These are phyloP conservation scores for Gasteruption jaculator DNA, from an alignment of 2,888 invertebrate genomes.

Conservation along the genomic window DNA sequence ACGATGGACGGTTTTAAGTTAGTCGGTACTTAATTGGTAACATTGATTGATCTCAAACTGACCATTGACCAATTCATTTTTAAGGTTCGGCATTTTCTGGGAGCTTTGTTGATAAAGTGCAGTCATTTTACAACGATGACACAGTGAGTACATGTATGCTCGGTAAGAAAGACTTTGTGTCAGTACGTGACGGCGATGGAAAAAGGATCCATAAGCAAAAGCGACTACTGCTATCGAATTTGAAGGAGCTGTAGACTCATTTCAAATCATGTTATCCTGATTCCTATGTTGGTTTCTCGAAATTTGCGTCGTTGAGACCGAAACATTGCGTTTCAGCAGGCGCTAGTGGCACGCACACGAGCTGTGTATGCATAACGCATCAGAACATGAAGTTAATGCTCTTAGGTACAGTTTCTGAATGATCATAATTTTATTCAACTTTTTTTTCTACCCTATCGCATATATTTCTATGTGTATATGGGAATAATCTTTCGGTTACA, in stretches of 20 bases:
- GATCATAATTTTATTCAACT: background rate
- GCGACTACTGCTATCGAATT: constrained; percentile 18
- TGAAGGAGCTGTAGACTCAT: constrained; percentile 20
- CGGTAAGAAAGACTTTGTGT: constrained; percentile 23
- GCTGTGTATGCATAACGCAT: constrained; percentile 27
- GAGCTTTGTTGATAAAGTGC: constrained; percentile 15
- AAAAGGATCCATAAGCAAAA: constrained; percentile 16
- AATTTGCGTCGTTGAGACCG: constrained; percentile 23
- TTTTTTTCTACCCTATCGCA: too few species aligned
- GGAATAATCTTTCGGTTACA: too few species aligned
- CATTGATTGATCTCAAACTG: constrained; percentile 5
- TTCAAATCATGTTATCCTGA: constrained; percentile 17
- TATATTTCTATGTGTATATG: too few species aligned
- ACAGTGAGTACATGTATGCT: constrained; percentile 20
- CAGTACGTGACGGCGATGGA: constrained; percentile 17
- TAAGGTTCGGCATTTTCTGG: constrained; percentile 15
- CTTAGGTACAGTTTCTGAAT: constrained; percentile 15
- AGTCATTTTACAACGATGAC: constrained; percentile 17
- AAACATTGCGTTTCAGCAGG: constrained; percentile 25
- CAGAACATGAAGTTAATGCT: constrained; percentile 28
- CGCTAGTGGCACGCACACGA: constrained; percentile 24
- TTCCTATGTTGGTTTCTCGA: constrained; percentile 20
- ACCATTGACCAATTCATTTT: too few species aligned
- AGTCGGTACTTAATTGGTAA: too few species aligned
- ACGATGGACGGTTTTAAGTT: too few species aligned